A percentile compares a stretch with the other conserved stretches of the same genome.
Conservation (phyloP, 2,888 invertebrate genomes). For the Syrphus vitripennis region DNA sequence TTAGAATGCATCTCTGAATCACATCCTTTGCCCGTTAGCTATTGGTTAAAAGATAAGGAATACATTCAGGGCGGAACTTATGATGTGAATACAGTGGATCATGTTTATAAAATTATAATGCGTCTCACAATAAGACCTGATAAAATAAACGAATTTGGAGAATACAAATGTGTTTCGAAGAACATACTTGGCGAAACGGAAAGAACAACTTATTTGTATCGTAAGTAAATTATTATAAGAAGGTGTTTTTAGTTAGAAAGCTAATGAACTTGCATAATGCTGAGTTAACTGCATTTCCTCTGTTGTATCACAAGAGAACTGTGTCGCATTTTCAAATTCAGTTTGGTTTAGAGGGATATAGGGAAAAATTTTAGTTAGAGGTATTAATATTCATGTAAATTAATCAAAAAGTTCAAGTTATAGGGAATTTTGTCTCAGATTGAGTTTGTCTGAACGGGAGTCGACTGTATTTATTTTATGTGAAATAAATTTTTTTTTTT, state of each 20-base stretch:
- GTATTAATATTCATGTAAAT: no score
- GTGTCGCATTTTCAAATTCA: no score
- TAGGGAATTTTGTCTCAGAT: no score
- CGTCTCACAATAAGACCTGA: constrained; percentile 87
- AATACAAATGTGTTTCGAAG: constrained; percentile 91
- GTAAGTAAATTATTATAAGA: constrained; percentile 74
- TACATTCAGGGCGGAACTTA: constrained; percentile 79
- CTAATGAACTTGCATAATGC: no score
- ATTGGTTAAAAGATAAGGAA: constrained; percentile 80
- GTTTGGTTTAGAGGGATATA: no score
- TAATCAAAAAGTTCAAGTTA: no score
- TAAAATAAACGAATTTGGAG: constrained; percentile 86
- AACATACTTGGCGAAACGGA: constrained; percentile 88
- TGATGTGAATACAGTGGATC: constrained; percentile 84
- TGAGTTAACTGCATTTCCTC: no score
- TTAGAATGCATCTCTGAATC: constrained; percentile 80
- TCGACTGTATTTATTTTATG: no score
- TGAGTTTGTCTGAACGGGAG: no score
- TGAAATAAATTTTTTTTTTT: neutral
- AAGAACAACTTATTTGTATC: constrained; percentile 76
- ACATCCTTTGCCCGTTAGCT: constrained; percentile 79
- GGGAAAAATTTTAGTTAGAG: no score
- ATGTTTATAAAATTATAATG: constrained; percentile 89
- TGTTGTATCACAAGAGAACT: no score
- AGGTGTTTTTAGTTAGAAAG: no score